These are phyloP conservation scores for Aphidius gifuensis DNA, from an alignment of 1,140 invertebrate genomes.

Conservation along the genomic window DNA sequence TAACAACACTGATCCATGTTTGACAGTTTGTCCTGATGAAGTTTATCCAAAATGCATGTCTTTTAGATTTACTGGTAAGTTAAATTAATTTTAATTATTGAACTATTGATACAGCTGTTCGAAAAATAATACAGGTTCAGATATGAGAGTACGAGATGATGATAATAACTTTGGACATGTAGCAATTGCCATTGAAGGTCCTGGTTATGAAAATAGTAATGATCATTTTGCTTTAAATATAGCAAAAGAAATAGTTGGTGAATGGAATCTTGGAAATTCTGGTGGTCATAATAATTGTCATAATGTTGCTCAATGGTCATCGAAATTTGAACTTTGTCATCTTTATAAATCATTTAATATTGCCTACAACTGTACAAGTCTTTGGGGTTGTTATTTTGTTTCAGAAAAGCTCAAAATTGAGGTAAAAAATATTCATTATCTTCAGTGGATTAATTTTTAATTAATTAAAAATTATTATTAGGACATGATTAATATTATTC, in stretches of 20 bases:
- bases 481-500: conserved; percentile 41
- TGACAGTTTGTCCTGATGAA: not conserved
- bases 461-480: conserved; percentile 25
- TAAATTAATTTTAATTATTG: too few relatives aligned
- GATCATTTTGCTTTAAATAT: conserved; percentile 29
- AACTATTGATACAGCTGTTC: not conserved
- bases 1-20: not conserved
- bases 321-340: conserved; percentile 39
- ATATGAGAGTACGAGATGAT: conserved; percentile 35
- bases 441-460: not conserved
- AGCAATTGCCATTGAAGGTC: conserved; percentile 35
- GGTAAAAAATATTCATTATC: conserved; percentile 13
- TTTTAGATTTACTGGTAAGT: not conserved
- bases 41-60: not conserved
- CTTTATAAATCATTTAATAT: conserved; percentile 50
- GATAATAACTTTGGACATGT: conserved; percentile 33
- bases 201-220: conserved; percentile 25
- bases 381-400: conserved; percentile 52
- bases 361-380: conserved; percentile 45
- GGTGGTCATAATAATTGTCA: conserved; percentile 39
- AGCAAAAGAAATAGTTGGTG: conserved; percentile 34
- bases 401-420: conserved; percentile 35
- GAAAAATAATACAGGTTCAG: conserved; percentile 24
- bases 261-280: conserved; percentile 28
- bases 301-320: conserved; percentile 37